Conservation (phyloP, 2,797 vertebrate genomes). For the Trichosurus vulpecula region DNA sequence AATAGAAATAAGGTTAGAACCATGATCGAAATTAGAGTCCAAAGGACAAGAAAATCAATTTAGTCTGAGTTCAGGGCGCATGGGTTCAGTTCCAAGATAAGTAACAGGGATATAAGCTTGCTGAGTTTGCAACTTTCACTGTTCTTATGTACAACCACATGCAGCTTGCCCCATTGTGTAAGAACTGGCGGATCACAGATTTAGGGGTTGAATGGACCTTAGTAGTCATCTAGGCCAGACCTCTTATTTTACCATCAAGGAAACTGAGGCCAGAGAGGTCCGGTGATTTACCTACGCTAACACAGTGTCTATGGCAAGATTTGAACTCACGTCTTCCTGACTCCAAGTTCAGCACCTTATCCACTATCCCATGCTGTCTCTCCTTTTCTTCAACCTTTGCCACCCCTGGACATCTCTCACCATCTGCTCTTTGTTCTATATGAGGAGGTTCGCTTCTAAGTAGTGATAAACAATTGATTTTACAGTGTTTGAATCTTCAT, state of each 20-base stretch:
- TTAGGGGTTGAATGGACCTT: neutral
- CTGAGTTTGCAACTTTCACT: neutral
- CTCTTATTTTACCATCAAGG: neutral
- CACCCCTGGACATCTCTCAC: neutral
- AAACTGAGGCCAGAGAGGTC: neutral
- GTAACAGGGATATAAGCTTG: neutral
- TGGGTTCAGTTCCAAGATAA: neutral
- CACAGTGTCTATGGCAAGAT: neutral
- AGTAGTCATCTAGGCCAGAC: neutral
- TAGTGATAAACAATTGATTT: neutral
- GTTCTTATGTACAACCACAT: neutral
- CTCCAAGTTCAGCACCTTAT: neutral
- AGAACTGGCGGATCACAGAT: neutral
- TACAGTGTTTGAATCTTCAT: neutral
- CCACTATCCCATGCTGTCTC: neutral
- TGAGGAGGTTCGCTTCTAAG: neutral
- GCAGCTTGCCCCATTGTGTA: neutral
- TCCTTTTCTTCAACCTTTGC: neutral
- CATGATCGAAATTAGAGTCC: neutral
- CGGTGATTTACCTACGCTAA: neutral
- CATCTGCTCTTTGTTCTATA: neutral
- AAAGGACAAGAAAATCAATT: neutral
- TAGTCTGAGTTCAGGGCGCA: neutral
- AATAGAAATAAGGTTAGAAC: neutral
- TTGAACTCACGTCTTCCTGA: neutral